Base-by-base conservation (phyloP, 2,113 vertebrate species). In the Paramormyrops kingsleyae region DNA sequence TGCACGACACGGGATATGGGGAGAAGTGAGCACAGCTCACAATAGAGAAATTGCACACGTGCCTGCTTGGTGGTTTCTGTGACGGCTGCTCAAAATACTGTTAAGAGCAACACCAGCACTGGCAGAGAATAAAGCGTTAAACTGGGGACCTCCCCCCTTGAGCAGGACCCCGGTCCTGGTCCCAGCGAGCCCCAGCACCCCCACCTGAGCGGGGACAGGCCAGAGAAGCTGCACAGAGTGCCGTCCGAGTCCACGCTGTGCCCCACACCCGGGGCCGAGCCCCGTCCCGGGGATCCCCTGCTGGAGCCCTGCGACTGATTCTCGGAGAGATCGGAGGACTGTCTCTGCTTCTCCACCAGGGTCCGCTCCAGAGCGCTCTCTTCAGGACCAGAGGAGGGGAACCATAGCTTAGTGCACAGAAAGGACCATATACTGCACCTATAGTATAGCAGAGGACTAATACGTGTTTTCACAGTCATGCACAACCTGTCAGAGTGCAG, bases 121-220 rank as follows among this genome's bases (percentile, higher is more conserved):
- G n/a, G 62, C 62, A 66, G 3, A 31, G 27, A 15, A 31, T 70
- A 70, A 31, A 70, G 9, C 1, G 3, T 13, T 70, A 31, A 70
- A 31, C n/a, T 31, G n/a, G n/a, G 9, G n/a, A 70, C n/a, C 62
- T 31, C n/a, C 27, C 62, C 10, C 62, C n/a, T 27, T 4, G n/a
- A 31, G 27, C 27, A 13, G 9, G 1, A 31, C 62, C 35, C 74
- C 5, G 2, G 74, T 19, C 6, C 5, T 8, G 74, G 10, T 35
- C 31, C 35, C 74, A 8, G 74, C 62, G n/a, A 5, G 10, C 31
- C 35, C 19, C 7, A 2, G 21, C 1, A 35, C 50, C 31, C n/a
- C 94, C 97, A 99, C 98, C 98, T 98, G 93, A 95, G 86, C 2
- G 94, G 90, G 89, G 97, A 97, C 85, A 93, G 94, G 44, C 93